These are phyloP conservation scores for Aphodius sticticus DNA, from an alignment of 2,888 invertebrate genomes.

Conservation along the genomic window DNA sequence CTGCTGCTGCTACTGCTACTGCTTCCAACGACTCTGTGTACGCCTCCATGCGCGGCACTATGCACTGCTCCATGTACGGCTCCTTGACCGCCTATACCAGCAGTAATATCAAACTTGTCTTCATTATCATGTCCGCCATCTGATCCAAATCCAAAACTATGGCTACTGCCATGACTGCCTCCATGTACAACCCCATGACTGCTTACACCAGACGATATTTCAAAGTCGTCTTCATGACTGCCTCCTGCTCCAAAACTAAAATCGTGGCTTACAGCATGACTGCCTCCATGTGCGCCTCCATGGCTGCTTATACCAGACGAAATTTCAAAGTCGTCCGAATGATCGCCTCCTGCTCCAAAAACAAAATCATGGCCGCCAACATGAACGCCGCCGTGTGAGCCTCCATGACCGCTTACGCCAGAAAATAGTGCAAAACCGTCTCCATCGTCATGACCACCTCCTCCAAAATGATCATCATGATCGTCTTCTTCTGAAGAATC, in stretches of 20 bases:
- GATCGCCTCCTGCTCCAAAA: neutral
- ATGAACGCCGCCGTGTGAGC: neutral
- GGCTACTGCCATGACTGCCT: too few relatives aligned
- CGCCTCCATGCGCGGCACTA: neutral
- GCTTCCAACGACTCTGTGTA: too few relatives aligned
- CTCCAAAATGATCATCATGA: neutral
- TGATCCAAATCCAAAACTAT: too few relatives aligned
- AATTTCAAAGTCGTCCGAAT: too few relatives aligned
- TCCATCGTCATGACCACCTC: neutral
- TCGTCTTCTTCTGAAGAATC: neutral
- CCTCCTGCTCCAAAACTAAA: too few relatives aligned
- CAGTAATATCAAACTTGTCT: neutral
- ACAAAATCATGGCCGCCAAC: neutral
- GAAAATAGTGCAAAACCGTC: neutral
- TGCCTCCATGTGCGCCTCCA: too few relatives aligned
- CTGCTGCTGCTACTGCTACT: too few relatives aligned
- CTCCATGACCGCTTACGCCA: neutral
- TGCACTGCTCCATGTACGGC: neutral
- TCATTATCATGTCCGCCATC: too few relatives aligned
- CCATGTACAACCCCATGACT: too few relatives aligned
- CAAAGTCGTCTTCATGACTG: neutral
- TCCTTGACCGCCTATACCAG: neutral
- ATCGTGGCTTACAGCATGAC: too few relatives aligned
- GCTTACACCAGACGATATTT: too few relatives aligned
- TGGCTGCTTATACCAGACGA: too few relatives aligned